A percentile compares a stretch with the other conserved stretches of the same genome.
These are phyloP conservation scores for Crax fasciolata DNA, from an alignment of 2,797 vertebrate genomes.

Conservation along the genomic window DNA sequence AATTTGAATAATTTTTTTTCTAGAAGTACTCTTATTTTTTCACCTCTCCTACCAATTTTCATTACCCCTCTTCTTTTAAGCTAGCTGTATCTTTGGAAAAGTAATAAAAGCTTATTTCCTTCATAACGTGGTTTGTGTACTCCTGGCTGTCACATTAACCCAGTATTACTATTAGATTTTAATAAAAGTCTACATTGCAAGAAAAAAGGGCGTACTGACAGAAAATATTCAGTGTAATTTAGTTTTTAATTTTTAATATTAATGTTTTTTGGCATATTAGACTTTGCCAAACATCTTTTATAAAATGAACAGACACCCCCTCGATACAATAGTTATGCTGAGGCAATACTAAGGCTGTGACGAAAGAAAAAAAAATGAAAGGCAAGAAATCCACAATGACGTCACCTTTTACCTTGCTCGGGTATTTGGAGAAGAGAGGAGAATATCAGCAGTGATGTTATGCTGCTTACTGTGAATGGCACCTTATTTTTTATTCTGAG, in stretches of 20 bases:
- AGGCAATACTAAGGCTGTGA: background rate
- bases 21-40: background rate
- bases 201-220: constrained; percentile 78
- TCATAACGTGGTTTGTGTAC: constrained; percentile 82
- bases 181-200: constrained; percentile 81
- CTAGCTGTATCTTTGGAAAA: constrained; percentile 80
- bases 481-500: background rate
- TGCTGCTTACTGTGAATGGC: background rate
- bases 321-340: background rate
- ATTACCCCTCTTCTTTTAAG: constrained; percentile 15
- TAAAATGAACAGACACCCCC: background rate
- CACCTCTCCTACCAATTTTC: background rate
- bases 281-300: constrained; percentile 63
- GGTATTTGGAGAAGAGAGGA: background rate
- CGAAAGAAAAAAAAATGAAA: background rate
- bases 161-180: constrained; percentile 84
- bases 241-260: constrained; percentile 78
- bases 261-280: constrained; percentile 68
- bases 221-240: constrained; percentile 77
- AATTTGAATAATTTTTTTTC: constrained; percentile 5
- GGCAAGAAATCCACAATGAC: background rate
- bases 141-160: constrained; percentile 84
- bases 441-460: background rate
- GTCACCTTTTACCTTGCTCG: background rate
- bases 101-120: constrained; percentile 88